Percentiles rank a stretch among this genome's conserved stretches.
Conservation (phyloP, 1,140 invertebrate genomes). For the honey bee (Apis mellifera) region DNA sequence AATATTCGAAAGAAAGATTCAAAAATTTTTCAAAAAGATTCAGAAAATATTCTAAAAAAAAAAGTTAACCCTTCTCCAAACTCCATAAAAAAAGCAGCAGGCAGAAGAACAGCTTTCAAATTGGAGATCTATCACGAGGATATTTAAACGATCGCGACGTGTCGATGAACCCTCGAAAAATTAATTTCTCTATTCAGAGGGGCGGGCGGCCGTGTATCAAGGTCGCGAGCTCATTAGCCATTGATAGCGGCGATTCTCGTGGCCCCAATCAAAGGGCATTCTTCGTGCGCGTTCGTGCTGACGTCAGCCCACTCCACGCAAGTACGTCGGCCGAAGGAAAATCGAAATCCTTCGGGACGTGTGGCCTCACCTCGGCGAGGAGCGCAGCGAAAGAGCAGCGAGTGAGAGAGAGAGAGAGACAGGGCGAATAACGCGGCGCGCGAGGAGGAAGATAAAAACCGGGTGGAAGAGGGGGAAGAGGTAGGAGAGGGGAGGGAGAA, state of each 20-base stretch:
- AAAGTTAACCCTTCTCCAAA: no score
- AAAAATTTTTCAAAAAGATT: no score
- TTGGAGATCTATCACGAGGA: not conserved
- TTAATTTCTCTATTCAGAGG: conserved; percentile 60
- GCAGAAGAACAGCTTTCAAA: not conserved
- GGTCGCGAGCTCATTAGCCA: conserved; percentile 69
- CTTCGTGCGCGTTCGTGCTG: conserved; percentile 63
- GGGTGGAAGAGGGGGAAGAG: not conserved
- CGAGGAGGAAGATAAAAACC: conserved; percentile 7
- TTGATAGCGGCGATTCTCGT: conserved; percentile 58
- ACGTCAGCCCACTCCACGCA: conserved; percentile 46
- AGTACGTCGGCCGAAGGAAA: conserved; percentile 46
- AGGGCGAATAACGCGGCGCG: not conserved
- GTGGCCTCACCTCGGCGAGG: conserved; percentile 14
- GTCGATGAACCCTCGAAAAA: conserved; percentile 44
- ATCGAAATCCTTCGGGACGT: conserved; percentile 62
- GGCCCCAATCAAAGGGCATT: conserved; percentile 76
- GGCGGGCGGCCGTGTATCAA: conserved; percentile 48
- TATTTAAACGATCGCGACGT: conserved; percentile 20
- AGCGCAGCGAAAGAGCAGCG: no score
- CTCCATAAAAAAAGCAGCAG: not conserved
- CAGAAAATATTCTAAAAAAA: no score
- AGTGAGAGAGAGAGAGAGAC: not conserved
- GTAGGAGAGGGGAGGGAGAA: conserved; percentile 32
- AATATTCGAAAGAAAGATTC: no score